Base-by-base conservation (phyloP, 2,888 invertebrate species). In the Eutolmus rufibarbis region DNA sequence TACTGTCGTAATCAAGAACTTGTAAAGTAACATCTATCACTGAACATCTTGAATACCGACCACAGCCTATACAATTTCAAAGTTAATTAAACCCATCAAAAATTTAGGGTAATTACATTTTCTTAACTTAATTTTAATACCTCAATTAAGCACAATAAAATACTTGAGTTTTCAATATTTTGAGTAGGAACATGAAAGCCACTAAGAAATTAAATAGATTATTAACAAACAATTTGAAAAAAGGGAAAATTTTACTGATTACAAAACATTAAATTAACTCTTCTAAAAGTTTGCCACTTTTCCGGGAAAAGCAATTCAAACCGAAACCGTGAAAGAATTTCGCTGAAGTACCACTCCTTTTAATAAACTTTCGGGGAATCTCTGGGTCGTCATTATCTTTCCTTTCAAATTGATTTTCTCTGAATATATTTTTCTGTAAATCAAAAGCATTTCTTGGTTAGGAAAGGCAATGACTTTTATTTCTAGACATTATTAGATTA, bases 341-440 rank as follows among this genome's bases (percentile, higher is more conserved):
- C 40, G 77, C 37, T 34, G 8, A 77, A 34, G 77, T n/a, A 77
- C 37, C 77, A 77, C 4, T 77, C 77, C n/a, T 16, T 34, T 34
- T 34, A 77, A 77, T 77, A 37, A 37, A 77, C 77, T 40, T 51
- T 34, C 16, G 9, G 74, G 16, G 37, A 34, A 77, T 40, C 34
- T 40, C 77, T 37, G 28, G 31, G 31, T 7, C 40, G n/a, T 51
- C 51, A 16, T 77, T 77, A 77, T 40, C 37, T 77, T 77, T 31
- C 51, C 37, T 9, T 37, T n/a, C 19, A 77, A 37, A 77, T 77
- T 77, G 77, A 77, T 77, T 77, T 37, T 40, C 40, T 77, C 40
- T 77, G 40, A 77, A 77, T 77, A 77, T 77, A n/a, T 77, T 77
- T 37, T 77, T 31, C 28, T 77, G 34, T 77, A 37, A 77, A 77